Base-by-base conservation (phyloP, 2,888 invertebrate species). In the Diarsia dahlii region DNA sequence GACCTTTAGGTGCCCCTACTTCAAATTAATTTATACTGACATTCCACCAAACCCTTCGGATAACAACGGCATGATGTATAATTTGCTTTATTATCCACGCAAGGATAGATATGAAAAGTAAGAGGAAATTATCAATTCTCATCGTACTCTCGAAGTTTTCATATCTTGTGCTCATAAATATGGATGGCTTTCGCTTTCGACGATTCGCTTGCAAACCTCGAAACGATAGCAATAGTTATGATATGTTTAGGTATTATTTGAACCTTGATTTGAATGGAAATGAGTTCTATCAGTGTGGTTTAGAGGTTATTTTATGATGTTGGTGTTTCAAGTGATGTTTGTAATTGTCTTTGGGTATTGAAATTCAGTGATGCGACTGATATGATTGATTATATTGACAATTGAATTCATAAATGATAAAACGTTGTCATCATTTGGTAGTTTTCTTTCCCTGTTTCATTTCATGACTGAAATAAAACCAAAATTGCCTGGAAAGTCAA, bases 151-250 rank as follows among this genome's bases (percentile, higher is more conserved):
- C 46, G n/a, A 85, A 85, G 82, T 85, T 85, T 85, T 82, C 80
- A 76, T 76, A 85, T 85, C 85, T 80, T 71, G 23, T 15, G 6
- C 76, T 85, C 82, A 85, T 85, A 82, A 85, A 85, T 85, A 85
- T 85, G 85, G 74, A 85, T 85, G 56, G 46, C 0, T 65, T 56
- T 69, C 50, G 66, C 65, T 74, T 82, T 81, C 50, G 20, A 68
- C 66, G 67, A 71, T 83, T 72, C 68, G 56, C 62, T 72, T 46
- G 54, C 54, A 56, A 68, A 75, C 28, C 68, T 74, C 62, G 54
- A 76, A 84, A 63, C 52, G 66, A 78, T 66, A 78, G 66, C 66
- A 77, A 73, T 84, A 81, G 75, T 69, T 68, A 81, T 77, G 64
- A 75, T 75, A 63, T 67, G 28, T 72, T 70, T 64, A 66, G 13